Base-by-base conservation (phyloP, 2,888 invertebrate species). In the Elegia similella region DNA sequence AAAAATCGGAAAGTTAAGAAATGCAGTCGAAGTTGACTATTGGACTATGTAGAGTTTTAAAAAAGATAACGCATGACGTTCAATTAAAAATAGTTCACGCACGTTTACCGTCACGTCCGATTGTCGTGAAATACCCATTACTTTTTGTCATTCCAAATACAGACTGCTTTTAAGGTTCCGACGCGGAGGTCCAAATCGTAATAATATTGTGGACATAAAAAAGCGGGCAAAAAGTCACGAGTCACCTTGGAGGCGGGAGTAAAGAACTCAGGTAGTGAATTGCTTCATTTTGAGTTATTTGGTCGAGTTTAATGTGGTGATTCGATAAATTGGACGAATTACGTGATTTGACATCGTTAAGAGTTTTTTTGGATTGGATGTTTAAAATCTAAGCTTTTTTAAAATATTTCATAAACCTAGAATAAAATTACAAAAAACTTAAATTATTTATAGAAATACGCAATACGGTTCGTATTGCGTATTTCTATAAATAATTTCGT, bases 211-310 rank as follows among this genome's bases (percentile, higher is more conserved):
- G 75, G 75, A 62, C 65, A 76, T 77, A 83, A 86, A 87, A 88
- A 84, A 73, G 65, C 69, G 66, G 61, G 79, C 83, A 88, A 91
- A 89, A 89, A 90, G 76, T 77, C 69, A 58, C 70, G 70, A 86
- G 84, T 87, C 90, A 89, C 91, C 90, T 91, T 90, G 86, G 75
- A 75, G 76, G 75, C 74, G 78, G 79, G 84, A 78, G 83, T 80
- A 84, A 86, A 75, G 85, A 85, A 83, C 86, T 82, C 89, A 91
- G 89, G 91, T 90, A 90, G 88, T 84, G 78, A 80, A 88, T 86
- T 84, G 88, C 86, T 89, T 88, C 79, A 88, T 88, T 84, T 82
- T 78, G 76, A 82, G 74, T 74, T 80, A 80, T 82, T 78, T 74
- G 67, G 72, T 67, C 68, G 67, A 56, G 56, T 55, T 59, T 61